Evolutionary conservation across 2,888 invertebrate species (phyloP).

Genomic region (Drosophila mayaguana): DNA sequence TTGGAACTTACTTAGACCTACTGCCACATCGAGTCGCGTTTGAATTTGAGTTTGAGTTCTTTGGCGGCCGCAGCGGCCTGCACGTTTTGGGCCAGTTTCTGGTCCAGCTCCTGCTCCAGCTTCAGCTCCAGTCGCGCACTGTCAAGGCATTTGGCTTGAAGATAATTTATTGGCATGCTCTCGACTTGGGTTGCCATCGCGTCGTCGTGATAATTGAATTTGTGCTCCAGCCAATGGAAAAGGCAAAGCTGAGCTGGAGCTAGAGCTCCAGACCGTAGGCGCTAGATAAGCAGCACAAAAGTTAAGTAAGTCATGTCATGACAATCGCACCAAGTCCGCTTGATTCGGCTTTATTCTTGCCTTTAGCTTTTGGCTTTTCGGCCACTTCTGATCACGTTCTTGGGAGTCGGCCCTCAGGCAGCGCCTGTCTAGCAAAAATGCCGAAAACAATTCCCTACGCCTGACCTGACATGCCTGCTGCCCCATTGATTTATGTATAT

Average conservation of each 20-base stretch:
- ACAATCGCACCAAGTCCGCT: conserved; percentile 68
- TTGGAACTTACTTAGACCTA: conserved; percentile 62
- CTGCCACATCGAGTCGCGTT: conserved; percentile 13
- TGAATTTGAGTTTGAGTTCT: conserved; percentile 6
- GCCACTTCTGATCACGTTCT: conserved; percentile 60
- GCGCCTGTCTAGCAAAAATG: conserved; percentile 45
- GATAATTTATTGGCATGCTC: conserved; percentile 77
- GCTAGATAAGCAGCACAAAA: conserved; percentile 70
- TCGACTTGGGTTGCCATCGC: conserved; percentile 61
- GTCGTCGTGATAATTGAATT: conserved; percentile 80
- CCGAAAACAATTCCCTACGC: conserved; percentile 39
- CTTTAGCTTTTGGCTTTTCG: conserved; percentile 32
- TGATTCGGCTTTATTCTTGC: conserved; percentile 4
- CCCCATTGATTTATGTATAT: conserved; percentile 66
- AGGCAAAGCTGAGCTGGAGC: conserved; percentile 28
- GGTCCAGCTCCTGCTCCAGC: conserved; percentile 41
- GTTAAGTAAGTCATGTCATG: conserved; percentile 79
- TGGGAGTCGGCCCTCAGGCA: conserved; percentile 57
- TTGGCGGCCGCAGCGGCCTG: conserved; percentile 8
- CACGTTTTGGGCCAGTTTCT: conserved; percentile 74
- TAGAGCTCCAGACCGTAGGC: conserved; percentile 51
- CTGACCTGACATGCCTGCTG: conserved; percentile 33
- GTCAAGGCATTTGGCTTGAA: conserved; percentile 77
- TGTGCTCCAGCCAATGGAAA: conserved; percentile 43
- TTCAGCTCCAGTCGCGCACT: conserved; percentile 56